Conservation (phyloP, 2,797 vertebrate species). For the Myiotriccus ornatus region DNA sequence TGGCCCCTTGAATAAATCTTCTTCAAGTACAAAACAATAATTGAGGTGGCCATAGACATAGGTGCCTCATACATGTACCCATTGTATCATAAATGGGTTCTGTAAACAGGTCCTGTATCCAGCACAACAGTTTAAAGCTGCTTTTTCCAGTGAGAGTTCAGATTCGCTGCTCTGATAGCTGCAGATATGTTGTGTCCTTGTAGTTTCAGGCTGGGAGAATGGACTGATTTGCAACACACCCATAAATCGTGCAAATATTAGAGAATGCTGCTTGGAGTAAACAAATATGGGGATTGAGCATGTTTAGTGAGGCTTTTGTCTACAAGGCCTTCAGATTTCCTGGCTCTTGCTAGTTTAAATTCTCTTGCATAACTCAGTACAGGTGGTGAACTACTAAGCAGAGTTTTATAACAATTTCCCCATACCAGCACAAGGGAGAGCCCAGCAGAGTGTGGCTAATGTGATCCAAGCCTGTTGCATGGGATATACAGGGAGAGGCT, state of each 20-base stretch:
- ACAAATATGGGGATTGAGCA: rapidly evolving
- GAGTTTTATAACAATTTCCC: not conserved
- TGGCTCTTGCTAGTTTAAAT: not conserved
- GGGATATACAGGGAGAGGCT: not conserved
- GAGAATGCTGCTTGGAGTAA: not conserved
- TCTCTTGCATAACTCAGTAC: not conserved
- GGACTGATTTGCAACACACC: not conserved
- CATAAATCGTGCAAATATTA: not conserved
- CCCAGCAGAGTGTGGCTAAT: not conserved
- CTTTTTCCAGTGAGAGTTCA: not conserved
- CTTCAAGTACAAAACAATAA: not conserved
- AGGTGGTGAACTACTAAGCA: not conserved
- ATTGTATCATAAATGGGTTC: not conserved
- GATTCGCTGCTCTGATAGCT: not conserved
- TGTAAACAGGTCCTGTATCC: not conserved
- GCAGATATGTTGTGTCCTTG: not conserved
- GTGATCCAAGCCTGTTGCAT: not conserved
- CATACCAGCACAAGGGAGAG: not conserved
- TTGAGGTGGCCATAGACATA: not conserved
- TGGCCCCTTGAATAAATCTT: not conserved
- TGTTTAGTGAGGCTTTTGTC: not conserved
- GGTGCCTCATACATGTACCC: not conserved
- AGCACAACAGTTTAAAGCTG: rapidly evolving
- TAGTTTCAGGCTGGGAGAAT: not conserved
- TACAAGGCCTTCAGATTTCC: not conserved